phyloP scores from a whole-genome alignment of 2,113 vertebrate genomes.

The Procavia capensis region DNA sequence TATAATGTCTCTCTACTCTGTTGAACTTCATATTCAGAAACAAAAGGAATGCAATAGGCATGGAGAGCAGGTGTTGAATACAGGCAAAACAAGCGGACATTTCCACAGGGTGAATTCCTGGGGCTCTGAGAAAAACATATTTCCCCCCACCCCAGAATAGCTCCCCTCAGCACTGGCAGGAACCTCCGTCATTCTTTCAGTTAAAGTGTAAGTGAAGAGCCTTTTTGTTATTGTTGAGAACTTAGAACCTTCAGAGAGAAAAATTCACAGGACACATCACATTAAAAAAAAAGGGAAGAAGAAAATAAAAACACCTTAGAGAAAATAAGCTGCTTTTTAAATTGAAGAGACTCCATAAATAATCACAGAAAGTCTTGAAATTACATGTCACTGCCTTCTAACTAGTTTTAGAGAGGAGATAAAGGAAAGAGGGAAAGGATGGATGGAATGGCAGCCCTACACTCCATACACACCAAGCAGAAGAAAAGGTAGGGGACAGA shows the following conservation, averaged over 20 bases:
- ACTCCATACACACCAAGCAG: not conserved
- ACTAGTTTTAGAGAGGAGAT: not conserved
- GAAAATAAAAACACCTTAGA: not conserved
- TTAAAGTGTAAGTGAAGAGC: not conserved
- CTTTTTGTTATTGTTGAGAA: not conserved
- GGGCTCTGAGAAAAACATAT: not conserved
- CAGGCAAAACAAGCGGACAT: not conserved
- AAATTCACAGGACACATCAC: not conserved
- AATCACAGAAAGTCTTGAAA: slow-evolving; percentile 18
- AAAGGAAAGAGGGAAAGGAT: not conserved
- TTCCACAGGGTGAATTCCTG: not conserved
- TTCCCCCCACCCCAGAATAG: not conserved
- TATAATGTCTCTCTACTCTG: not conserved
- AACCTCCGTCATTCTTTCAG: not conserved
- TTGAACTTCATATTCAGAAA: not conserved
- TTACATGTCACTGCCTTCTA: not conserved
- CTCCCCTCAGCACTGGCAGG: not conserved
- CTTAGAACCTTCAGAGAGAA: not conserved
- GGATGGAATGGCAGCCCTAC: not conserved
- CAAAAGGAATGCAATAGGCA: not conserved
- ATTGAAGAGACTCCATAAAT: not conserved
- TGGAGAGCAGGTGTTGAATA: not conserved
- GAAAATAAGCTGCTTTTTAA: not conserved
- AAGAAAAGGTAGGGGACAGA: not conserved
- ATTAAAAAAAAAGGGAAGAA: not conserved